Percentiles rank a stretch among this genome's conserved stretches.
Conservation (phyloP, 1,140 invertebrate genomes). For the Leguminivora glycinivorella region DNA sequence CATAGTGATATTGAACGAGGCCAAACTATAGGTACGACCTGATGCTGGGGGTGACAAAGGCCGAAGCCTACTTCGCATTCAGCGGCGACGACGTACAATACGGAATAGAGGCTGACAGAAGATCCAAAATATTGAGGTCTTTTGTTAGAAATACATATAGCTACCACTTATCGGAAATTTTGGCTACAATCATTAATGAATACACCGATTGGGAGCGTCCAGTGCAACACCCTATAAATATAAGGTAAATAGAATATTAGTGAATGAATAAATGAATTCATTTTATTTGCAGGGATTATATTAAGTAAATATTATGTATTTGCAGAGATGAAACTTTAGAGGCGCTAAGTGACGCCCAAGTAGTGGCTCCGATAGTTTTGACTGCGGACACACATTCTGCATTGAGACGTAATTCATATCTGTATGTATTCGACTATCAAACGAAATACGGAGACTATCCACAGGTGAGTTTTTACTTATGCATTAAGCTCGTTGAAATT, state of each 20-base stretch:
- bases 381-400: conserved; percentile 95
- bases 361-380: conserved; percentile 94
- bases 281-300: too few species aligned
- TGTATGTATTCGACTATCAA: conserved; percentile 97
- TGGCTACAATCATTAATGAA: conserved; percentile 95
- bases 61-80: conserved; percentile 92
- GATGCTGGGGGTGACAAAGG: conserved; percentile 94
- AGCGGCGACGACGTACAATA: conserved; percentile 94
- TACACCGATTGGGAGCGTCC: conserved; percentile 98
- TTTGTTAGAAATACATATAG: conserved; percentile 96
- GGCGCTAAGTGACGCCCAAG: conserved; percentile 95
- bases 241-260: conserved; percentile 78
- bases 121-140: conserved; percentile 94
- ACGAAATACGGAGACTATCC: conserved; percentile 94
- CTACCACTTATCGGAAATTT: conserved; percentile 90
- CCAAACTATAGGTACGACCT: conserved; percentile 87
- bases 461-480: conserved; percentile 82
- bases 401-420: conserved; percentile 89
- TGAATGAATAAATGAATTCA: neutral
- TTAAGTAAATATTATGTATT: too few species aligned
- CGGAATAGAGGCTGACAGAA: conserved; percentile 92
- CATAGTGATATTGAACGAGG: neutral
- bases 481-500: neutral
- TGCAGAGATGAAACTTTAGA: conserved; percentile 95
- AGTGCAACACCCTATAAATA: conserved; percentile 94